Evolutionary conservation across 2,113 vertebrate species (phyloP).

Genomic region (Phrynosoma platyrhinos): DNA sequence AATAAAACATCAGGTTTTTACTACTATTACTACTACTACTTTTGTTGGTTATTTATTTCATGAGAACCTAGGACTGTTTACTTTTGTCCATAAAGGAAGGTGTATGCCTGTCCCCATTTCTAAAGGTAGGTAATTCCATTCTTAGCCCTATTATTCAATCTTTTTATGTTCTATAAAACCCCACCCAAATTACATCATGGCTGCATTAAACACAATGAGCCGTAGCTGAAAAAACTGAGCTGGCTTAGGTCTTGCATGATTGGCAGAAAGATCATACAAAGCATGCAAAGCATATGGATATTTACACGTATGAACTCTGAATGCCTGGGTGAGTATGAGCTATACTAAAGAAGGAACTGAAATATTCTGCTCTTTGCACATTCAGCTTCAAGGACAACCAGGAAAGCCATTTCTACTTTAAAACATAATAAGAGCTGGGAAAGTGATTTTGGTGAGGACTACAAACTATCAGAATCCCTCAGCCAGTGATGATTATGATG

Average conservation of each 20-base stretch:
- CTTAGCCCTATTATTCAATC: slow-evolving; percentile 25
- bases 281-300: background rate
- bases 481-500: too few relatives aligned
- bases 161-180: slow-evolving; percentile 30
- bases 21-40: background rate
- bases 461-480: too few relatives aligned
- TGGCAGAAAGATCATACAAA: background rate
- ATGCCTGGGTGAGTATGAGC: too few relatives aligned
- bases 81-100: background rate
- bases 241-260: background rate
- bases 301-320: background rate
- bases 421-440: too few relatives aligned
- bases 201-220: fast-evolving
- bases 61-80: background rate
- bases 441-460: too few relatives aligned
- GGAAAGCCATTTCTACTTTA: too few relatives aligned
- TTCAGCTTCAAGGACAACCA: background rate
- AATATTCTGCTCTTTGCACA: background rate
- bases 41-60: background rate
- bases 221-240: background rate
- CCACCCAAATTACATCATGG: background rate
- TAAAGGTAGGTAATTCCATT: slow-evolving; percentile 1
- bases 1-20: background rate
- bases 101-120: background rate
- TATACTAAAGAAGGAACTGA: background rate